These are phyloP conservation scores for Trichonephila inaurata DNA, from an alignment of 1,140 invertebrate species.

Conservation along the genomic window DNA sequence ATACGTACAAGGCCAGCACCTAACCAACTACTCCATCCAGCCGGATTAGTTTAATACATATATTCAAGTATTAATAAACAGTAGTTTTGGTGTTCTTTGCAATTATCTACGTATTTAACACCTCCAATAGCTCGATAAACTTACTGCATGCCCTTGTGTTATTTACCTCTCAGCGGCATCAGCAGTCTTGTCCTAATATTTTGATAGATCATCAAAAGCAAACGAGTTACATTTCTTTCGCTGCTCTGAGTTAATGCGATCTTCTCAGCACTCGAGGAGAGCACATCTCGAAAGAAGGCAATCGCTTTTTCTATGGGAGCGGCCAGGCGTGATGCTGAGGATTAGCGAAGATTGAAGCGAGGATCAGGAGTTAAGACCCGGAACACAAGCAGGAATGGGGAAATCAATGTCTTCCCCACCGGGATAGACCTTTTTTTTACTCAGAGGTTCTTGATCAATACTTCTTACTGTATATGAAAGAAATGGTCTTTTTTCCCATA, in stretches of 20 bases:
- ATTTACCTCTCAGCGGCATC: no score
- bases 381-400: conserved; percentile 21
- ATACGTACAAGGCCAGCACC: no score
- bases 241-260: not conserved
- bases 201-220: not conserved
- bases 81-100: no score
- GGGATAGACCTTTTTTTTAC: not conserved
- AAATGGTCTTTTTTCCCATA: no score
- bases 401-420: not conserved
- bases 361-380: conserved; percentile 28
- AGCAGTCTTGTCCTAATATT: not conserved
- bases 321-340: not conserved
- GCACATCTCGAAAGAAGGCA: not conserved
- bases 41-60: no score
- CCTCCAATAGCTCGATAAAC: no score
- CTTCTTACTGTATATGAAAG: not conserved
- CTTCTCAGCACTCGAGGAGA: not conserved
- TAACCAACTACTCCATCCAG: no score
- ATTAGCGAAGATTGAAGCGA: conserved; percentile 37
- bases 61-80: no score
- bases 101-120: no score
- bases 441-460: not conserved
- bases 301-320: not conserved
- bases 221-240: not conserved
- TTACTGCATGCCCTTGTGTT: no score